Conservation (phyloP, 2,888 invertebrate species). For the Cheilosia soror region DNA sequence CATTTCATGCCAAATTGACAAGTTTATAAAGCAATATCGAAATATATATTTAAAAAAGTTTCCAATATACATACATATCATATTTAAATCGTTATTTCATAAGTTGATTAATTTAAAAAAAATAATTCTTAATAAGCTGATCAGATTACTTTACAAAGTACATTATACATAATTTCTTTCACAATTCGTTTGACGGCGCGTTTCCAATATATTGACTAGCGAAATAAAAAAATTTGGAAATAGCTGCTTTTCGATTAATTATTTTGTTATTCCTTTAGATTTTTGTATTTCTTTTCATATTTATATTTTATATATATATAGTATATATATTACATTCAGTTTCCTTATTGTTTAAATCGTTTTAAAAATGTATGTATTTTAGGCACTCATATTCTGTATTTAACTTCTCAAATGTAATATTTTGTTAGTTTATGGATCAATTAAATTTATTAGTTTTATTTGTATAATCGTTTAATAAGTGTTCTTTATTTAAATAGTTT, state of each 20-base stretch:
- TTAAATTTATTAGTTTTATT: conserved; percentile 14
- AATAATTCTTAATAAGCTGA: conserved; percentile 61
- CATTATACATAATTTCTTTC: conserved; percentile 17
- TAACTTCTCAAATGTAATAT: conserved; percentile 50
- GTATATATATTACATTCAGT: conserved; percentile 26
- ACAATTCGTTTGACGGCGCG: conserved; percentile 39
- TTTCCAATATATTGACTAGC: conserved; percentile 71
- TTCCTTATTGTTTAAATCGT: conserved; percentile 41
- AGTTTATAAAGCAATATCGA: conserved; percentile 64
- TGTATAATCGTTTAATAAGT: conserved; percentile 35
- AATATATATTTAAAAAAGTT: conserved; percentile 50
- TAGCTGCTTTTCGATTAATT: conserved; percentile 20
- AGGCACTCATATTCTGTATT: conserved; percentile 74
- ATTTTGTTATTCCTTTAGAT: conserved; percentile 22
- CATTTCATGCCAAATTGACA: conserved; percentile 71
- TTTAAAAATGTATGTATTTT: conserved; percentile 68
- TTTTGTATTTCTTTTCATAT: conserved; percentile 22
- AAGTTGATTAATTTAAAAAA: conserved; percentile 36
- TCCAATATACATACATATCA: conserved; percentile 40
- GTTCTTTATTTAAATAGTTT: conserved; percentile 22
- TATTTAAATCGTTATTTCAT: conserved; percentile 44
- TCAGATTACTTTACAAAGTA: conserved; percentile 43
- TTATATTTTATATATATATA: conserved; percentile 17
- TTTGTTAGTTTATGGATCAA: conserved; percentile 43
- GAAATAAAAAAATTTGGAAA: conserved; percentile 61